Conservation (phyloP, 2,888 invertebrate genomes). For the Catocala fraxini region DNA sequence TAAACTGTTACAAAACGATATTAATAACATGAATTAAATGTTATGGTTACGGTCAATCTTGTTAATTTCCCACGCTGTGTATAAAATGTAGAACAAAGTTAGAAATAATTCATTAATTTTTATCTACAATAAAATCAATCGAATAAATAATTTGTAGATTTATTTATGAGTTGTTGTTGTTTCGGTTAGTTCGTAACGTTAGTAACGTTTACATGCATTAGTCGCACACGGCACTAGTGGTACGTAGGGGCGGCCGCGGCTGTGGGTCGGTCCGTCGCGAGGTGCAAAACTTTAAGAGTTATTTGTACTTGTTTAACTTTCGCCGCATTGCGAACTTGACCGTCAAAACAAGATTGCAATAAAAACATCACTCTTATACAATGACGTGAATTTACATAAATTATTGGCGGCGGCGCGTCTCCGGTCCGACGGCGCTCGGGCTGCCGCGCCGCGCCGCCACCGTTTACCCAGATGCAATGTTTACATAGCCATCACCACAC, state of each 20-base stretch:
- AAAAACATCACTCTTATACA: slow-evolving; percentile 83
- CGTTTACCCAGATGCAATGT: slow-evolving; percentile 81
- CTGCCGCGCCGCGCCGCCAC: slow-evolving; percentile 31
- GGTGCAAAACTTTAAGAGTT: slow-evolving; percentile 46
- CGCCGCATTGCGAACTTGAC: slow-evolving; percentile 81
- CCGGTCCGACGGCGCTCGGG: slow-evolving; percentile 49
- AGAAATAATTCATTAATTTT: slow-evolving; percentile 10
- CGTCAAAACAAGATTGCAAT: slow-evolving; percentile 83
- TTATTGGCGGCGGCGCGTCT: slow-evolving; percentile 82
- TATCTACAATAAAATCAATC: slow-evolving; percentile 9
- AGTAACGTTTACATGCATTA: no score
- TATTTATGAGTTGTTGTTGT: slow-evolving; percentile 14
- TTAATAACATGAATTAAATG: slow-evolving; percentile 3
- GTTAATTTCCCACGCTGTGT: slow-evolving; percentile 7
- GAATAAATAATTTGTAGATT: slow-evolving; percentile 9
- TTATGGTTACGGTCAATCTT: slow-evolving; percentile 3
- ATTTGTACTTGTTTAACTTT: slow-evolving; percentile 75
- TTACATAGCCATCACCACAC: slow-evolving; percentile 72
- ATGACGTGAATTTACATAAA: slow-evolving; percentile 86
- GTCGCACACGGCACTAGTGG: no score
- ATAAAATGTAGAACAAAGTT: slow-evolving; percentile 12
- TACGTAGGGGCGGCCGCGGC: no score
- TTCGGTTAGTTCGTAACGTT: slow-evolving; percentile 1
- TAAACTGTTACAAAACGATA: neutral
- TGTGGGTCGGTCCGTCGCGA: slow-evolving; percentile 12